Percentiles rank a stretch among this genome's conserved stretches.
Evolutionary conservation across 37 sponge, comb jelly and placozoan genomes (phyloP).

Genomic region (Aphrocallistes beatrix): DNA sequence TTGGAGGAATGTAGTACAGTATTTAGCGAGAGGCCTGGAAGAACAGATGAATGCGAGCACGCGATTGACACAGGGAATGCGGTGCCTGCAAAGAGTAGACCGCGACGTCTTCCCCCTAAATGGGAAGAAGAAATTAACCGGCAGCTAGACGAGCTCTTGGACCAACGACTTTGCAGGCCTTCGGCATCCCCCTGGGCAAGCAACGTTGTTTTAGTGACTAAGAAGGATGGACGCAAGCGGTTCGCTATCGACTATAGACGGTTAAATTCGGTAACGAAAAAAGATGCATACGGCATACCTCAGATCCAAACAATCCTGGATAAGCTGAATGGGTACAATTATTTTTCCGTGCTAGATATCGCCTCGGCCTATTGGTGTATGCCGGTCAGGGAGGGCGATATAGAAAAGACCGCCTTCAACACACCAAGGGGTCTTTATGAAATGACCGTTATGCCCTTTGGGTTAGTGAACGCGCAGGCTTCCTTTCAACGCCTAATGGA

Average conservation of each 20-base stretch:
- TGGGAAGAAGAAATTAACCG: background rate
- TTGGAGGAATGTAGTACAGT: background rate
- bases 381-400: conserved; percentile 8
- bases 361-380: conserved; percentile 34
- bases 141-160: conserved; percentile 12
- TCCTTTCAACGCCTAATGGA: conserved; percentile 28
- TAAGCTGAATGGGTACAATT: background rate
- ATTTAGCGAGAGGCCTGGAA: background rate
- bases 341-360: conserved; percentile 26
- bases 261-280: too few species aligned
- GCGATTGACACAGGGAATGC: background rate
- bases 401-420: conserved; percentile 34
- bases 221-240: too few species aligned
- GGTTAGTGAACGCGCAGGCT: conserved; percentile 27
- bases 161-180: too few species aligned
- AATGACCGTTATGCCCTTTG: conserved; percentile 33
- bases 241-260: too few species aligned
- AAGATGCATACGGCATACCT: background rate
- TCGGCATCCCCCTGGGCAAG: too few species aligned
- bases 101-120: background rate
- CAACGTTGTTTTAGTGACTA: too few species aligned
- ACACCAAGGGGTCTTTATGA: conserved; percentile 31
- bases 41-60: background rate
- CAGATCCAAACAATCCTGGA: background rate
- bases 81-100: background rate